Evolutionary conservation across 30 jellyfish, hydroid and myxozoan species (phyloP).

Genomic region (Catostylus mosaicus): DNA sequence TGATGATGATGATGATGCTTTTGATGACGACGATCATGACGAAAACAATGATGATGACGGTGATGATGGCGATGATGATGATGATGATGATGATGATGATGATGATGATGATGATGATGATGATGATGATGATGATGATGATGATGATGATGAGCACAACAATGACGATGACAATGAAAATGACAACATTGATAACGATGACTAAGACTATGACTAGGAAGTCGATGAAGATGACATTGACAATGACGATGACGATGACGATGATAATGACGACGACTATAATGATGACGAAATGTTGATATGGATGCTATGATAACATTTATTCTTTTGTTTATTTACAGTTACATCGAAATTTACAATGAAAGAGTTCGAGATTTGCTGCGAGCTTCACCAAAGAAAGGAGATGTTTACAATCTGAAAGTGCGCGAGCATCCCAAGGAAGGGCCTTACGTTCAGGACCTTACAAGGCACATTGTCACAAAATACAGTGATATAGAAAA

Average conservation of each 20-base stretch:
- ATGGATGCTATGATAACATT: background rate
- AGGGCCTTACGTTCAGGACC: slow-evolving; percentile 83
- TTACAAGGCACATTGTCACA: slow-evolving; percentile 74
- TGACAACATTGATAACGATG: too few relatives aligned
- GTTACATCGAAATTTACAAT: slow-evolving; percentile 77
- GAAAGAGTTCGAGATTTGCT: slow-evolving; percentile 82
- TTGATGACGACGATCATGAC: too few relatives aligned
- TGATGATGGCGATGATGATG: background rate
- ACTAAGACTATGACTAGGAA: too few relatives aligned
- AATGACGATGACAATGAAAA: too few relatives aligned
- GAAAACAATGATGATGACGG: too few relatives aligned
- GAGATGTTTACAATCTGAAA: slow-evolving; percentile 77
- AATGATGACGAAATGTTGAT: background rate
- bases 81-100: too few relatives aligned
- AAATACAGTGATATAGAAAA: slow-evolving; percentile 77
- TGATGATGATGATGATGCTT: too few relatives aligned
- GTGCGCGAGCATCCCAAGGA: slow-evolving; percentile 88
- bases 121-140: too few relatives aligned
- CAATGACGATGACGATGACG: background rate
- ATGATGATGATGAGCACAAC: too few relatives aligned
- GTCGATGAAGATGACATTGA: background rate
- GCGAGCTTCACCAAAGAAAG: slow-evolving; percentile 85
- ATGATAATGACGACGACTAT: too few relatives aligned
- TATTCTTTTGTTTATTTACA: slow-evolving; percentile 9
- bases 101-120: too few relatives aligned